Evolutionary conservation across 64 coral and sea anemone species (phyloP).

Genomic region (Dendrophyllia cribrosa): DNA sequence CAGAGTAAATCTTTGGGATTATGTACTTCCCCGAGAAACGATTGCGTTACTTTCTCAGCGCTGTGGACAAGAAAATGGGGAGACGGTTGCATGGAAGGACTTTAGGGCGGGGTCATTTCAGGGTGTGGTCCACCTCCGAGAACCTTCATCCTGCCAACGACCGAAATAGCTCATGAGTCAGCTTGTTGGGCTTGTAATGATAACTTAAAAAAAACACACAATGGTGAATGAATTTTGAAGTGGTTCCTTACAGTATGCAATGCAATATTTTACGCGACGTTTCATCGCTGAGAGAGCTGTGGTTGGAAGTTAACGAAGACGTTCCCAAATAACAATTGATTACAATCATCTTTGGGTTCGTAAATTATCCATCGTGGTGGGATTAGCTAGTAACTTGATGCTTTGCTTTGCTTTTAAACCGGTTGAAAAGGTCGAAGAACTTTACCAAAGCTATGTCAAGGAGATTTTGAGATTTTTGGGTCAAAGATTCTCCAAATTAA

Average conservation of each 20-base stretch:
- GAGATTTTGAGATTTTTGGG: too few relatives aligned
- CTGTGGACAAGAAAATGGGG: conserved; percentile 75
- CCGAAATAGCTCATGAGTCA: not conserved
- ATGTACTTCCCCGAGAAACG: conserved; percentile 31
- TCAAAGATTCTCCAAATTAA: too few relatives aligned
- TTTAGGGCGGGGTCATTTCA: not conserved
- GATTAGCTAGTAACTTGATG: too few relatives aligned
- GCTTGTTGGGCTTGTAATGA: not conserved
- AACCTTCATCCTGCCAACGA: conserved; percentile 51
- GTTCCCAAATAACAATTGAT: too few relatives aligned
- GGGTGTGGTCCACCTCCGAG: conserved; percentile 18
- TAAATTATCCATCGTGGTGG: too few relatives aligned
- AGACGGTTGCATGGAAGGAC: conserved; percentile 59
- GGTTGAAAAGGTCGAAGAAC: too few relatives aligned
- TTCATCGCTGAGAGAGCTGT: too few relatives aligned
- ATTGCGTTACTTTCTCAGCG: conserved; percentile 42
- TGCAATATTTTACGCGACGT: too few relatives aligned
- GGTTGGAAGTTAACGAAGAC: too few relatives aligned
- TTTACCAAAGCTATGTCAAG: too few relatives aligned
- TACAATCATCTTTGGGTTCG: too few relatives aligned
- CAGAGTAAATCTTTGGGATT: conserved; percentile 78
- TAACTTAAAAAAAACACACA: not conserved
- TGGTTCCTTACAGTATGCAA: not conserved
- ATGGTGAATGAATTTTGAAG: not conserved
- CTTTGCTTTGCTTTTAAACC: too few relatives aligned